Conservation (phyloP, 2,797 vertebrate species). For the Gadopsis bispinosus region DNA sequence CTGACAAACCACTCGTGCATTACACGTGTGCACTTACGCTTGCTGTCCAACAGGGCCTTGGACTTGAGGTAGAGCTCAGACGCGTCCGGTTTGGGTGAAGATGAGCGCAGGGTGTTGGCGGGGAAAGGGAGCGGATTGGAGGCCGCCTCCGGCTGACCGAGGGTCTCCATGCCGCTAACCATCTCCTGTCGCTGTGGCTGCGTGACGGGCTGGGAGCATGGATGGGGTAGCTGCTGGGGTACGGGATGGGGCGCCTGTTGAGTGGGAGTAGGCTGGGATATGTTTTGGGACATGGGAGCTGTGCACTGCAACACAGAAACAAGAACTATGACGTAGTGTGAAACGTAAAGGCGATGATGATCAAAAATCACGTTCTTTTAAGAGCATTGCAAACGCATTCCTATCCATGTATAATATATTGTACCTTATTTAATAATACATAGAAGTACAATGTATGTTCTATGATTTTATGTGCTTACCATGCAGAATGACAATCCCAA, state of each 20-base stretch:
- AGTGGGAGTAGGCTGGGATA: conserved; percentile 53
- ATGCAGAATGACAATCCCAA: background rate
- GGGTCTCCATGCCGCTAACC: conserved; percentile 86
- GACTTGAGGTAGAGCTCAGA: conserved; percentile 98
- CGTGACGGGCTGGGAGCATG: conserved; percentile 37
- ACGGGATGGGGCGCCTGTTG: conserved; percentile 48
- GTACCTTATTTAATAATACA: background rate
- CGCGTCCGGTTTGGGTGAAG: conserved; percentile 94
- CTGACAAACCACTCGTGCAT: background rate
- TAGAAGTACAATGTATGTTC: background rate
- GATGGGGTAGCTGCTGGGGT: conserved; percentile 52
- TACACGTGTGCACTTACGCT: conserved; percentile 88
- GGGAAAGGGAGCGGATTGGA: conserved; percentile 90
- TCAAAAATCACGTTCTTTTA: background rate
- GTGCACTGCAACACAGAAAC: conserved; percentile 67
- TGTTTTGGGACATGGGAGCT: conserved; percentile 58
- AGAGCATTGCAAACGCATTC: background rate
- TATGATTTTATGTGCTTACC: background rate
- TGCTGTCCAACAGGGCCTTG: conserved; percentile 92
- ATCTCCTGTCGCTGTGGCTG: conserved; percentile 83
- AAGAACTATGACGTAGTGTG: background rate
- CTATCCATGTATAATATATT: background rate
- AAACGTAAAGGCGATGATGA: background rate
- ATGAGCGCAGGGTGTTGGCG: conserved; percentile 83
- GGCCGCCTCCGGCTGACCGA: conserved; percentile 74